Evolutionary conservation across 35 echinoderm and acorn worm species (phyloP), one percentile per base, ranked within the genome.

Genomic region (Antedon bifida): DNA sequence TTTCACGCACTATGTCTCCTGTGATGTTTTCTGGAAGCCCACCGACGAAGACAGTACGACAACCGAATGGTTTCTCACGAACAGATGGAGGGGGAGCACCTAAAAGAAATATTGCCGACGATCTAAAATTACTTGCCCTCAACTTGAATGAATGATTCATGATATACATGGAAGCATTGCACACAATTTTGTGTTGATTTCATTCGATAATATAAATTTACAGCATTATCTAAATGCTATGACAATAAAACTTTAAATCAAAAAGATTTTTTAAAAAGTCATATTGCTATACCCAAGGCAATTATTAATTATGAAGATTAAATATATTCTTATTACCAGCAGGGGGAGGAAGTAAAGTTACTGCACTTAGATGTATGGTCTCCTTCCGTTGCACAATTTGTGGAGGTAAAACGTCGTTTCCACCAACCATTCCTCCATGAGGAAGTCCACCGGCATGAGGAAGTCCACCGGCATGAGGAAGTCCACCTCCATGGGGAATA

Each of bases 31-130:
- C 39, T 78, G 90, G 86, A 7, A 85, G 78, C 56, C 90, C 90
- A 23, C 86, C 90, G 21, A 92, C 86, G 46, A 92, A 92, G 29
- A 92, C 84, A 46, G 90, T 92, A 44, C 86, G 83, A 36, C 90
- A 92, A 0, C 90, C 90, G 14, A 73, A 78, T 26, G 90, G 90
- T 23, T 83, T 83, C 82, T 92, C 90, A 31, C 86, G 75, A 19
- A 79, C 74, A 10, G 89, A 75, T 21, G 81, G 77, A 74, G 83
- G 46, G 26, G 64, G 86, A 16, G 36, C 36, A 29, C 78, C 78
- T 80, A 78, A 7, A 35, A 23, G 3, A 17, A 1, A 78, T n/a
- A n/a, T n/a, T n/a, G n/a, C n/a, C n/a, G n/a, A n/a, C n/a, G n/a
- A n/a, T n/a, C n/a, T n/a, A n/a, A n/a, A n/a, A n/a, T n/a, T n/a